Base-by-base conservation (phyloP, 1,140 invertebrate genomes). In the Drosophila sechellia region DNA sequence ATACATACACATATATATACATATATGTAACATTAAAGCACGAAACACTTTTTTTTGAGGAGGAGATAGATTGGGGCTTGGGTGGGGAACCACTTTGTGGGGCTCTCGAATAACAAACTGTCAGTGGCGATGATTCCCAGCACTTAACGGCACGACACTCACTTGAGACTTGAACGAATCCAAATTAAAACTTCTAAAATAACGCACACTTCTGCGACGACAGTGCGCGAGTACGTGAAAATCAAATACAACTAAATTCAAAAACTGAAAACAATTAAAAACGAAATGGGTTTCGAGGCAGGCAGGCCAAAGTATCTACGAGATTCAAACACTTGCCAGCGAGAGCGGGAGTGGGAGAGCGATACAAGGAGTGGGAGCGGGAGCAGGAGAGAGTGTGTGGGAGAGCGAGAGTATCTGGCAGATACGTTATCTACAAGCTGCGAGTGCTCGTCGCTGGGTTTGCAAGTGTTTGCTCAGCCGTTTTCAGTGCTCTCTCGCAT, bases 191-290 rank as follows among this genome's bases (percentile, higher is more conserved):
- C 50, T 75, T 76, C 48, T 35, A 37, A 34, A 35, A 48, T 65
- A 65, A 75, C 53, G 53, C 73, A 76, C 72, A 75, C 70, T 45
- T 60, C 34, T 48, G 55, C 70, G 79, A 71, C 65, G 61, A 49
- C 63, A 76, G 75, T 85, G 77, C 74, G 81, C 77, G 75, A 71
- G 84, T 83, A 77, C 50, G 76, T 83, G 63, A 76, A 87, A 87
- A 87, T 87, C 84, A 84, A 77, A 89, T 84, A 77, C 83, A 87
- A 87, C 84, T 87, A 84, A 89, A 79, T 84, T 84, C 72, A 54
- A 89, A 85, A 87, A 87, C 84, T 77, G 76, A 80, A 89, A 87
- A 87, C 80, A 87, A 87, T 87, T 87, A 84, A 89, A 86, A 80
- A 87, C 68, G 84, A 87, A 87, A 87, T 79, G 77, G 77, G 72